Evolutionary conservation across 2,113 vertebrate genomes (phyloP).

Genomic region (Corapipo altera): DNA sequence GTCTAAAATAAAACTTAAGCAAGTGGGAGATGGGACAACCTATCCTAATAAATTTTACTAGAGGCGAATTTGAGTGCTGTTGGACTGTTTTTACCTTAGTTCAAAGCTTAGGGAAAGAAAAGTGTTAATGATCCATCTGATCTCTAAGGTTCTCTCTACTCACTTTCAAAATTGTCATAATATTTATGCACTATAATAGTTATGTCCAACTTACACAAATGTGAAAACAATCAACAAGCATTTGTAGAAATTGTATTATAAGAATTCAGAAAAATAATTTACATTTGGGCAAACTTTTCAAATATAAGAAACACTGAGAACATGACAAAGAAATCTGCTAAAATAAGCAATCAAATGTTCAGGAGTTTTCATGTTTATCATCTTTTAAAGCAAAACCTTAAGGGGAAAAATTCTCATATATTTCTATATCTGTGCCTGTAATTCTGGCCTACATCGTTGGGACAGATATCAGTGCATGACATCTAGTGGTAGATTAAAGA

Average conservation of each 20-base stretch:
- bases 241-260: not conserved
- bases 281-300: not conserved
- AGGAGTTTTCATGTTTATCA: not conserved
- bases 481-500: constrained; percentile 46
- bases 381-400: not conserved
- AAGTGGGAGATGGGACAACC: not conserved
- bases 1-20: not conserved
- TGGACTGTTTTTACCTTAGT: not conserved
- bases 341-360: not conserved
- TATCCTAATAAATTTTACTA: not conserved
- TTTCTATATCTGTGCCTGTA: not conserved
- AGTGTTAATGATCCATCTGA: not conserved
- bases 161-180: not conserved
- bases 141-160: not conserved
- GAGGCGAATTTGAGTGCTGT: not conserved
- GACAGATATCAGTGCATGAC: constrained; percentile 46
- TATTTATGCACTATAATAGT: not conserved
- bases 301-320: not conserved
- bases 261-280: not conserved
- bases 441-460: not conserved
- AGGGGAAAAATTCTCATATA: not conserved
- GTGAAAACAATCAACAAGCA: not conserved
- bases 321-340: not conserved
- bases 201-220: not conserved
- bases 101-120: not conserved